A percentile compares a stretch with the other conserved stretches of the same genome.
Evolutionary conservation across 2,113 vertebrate species (phyloP).

Genomic region (Malurus melanocephalus): DNA sequence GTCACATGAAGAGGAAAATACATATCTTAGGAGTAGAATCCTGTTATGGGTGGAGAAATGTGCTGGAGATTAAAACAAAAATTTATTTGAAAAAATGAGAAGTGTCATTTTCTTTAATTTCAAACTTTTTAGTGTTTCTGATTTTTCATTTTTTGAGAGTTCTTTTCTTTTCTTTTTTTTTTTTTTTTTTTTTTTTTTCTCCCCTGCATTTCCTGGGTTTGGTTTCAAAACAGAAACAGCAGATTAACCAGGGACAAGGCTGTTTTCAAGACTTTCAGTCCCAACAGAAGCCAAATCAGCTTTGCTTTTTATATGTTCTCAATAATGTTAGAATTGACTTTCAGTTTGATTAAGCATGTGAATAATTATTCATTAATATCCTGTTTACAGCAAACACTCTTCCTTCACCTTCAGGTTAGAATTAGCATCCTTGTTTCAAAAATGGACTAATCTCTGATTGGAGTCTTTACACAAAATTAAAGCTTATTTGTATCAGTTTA

Average conservation of each 20-base stretch:
- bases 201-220: neutral
- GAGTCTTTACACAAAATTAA: neutral
- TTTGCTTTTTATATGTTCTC: neutral
- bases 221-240: neutral
- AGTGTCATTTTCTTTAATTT: neutral
- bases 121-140: neutral
- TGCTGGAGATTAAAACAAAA: neutral
- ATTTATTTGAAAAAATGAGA: neutral
- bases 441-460: neutral
- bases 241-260: neutral
- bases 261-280: neutral
- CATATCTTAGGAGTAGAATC: neutral
- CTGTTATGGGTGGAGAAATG: neutral
- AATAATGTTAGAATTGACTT: neutral
- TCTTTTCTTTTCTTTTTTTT: neutral
- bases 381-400: neutral
- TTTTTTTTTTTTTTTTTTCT: no score
- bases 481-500: neutral
- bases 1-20: neutral
- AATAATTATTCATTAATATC: neutral
- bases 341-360: neutral
- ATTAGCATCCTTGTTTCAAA: neutral
- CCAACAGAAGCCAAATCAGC: neutral
- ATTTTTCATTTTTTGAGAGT: neutral
- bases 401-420: neutral